phyloP scores from a whole-genome alignment of 2,888 invertebrate species.

The Trachelus troglodyta region DNA sequence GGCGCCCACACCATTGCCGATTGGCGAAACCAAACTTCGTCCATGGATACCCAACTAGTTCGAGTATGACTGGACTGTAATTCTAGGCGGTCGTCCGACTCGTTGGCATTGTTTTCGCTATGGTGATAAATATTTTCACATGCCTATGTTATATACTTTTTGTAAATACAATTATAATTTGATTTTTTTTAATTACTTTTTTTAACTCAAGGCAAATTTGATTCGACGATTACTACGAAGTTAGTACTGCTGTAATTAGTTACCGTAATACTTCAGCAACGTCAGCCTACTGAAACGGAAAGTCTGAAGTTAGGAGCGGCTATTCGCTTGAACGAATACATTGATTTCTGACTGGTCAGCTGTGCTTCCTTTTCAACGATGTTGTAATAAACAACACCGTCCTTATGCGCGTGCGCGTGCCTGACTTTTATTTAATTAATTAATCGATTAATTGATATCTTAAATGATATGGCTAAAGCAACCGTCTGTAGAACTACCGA shows the following conservation, averaged over 20 bases:
- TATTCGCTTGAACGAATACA: neutral
- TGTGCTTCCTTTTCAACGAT: neutral
- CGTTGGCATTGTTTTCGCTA: neutral
- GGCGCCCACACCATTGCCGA: slow-evolving; percentile 44
- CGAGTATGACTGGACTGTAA: neutral
- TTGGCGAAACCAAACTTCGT: slow-evolving; percentile 46
- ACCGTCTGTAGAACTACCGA: too few species aligned
- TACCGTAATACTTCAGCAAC: neutral
- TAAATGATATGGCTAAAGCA: too few species aligned
- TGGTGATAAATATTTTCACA: neutral
- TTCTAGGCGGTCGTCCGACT: neutral
- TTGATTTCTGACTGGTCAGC: neutral
- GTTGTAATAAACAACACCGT: neutral
- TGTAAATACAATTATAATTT: neutral
- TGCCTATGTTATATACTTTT: neutral
- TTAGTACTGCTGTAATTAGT: neutral
- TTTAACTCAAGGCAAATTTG: too few species aligned
- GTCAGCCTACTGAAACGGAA: neutral
- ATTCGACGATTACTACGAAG: neutral
- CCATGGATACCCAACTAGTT: slow-evolving; percentile 30
- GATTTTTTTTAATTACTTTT: neutral
- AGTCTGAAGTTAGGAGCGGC: neutral
- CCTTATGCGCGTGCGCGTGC: neutral
- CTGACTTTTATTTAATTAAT: neutral
- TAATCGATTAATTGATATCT: too few species aligned